A percentile compares a stretch with the other conserved stretches of the same genome.
These are phyloP conservation scores for Sesia apiformis DNA, from an alignment of 2,888 invertebrate genomes.

Conservation along the genomic window DNA sequence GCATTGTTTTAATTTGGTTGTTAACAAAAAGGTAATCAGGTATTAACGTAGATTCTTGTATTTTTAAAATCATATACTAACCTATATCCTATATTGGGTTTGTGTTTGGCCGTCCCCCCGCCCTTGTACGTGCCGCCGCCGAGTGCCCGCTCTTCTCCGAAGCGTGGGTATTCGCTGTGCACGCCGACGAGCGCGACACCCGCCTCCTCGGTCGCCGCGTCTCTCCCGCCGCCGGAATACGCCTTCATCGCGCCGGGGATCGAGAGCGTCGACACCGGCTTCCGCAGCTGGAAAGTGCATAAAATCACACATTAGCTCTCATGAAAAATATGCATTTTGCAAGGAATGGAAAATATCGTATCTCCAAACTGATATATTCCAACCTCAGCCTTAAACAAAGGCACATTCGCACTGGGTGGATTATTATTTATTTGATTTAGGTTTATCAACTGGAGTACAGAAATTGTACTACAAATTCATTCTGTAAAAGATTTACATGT, in stretches of 20 bases:
- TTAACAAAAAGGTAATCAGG: not conserved
- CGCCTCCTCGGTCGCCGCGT: conserved; percentile 83
- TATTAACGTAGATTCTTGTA: not conserved
- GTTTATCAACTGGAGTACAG: no score
- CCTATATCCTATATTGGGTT: conserved; percentile 95
- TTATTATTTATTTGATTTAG: no score
- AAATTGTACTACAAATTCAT: no score
- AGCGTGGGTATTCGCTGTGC: conserved; percentile 92
- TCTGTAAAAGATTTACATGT: no score
- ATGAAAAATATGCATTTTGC: not conserved
- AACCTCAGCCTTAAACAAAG: no score
- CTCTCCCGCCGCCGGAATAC: conserved; percentile 77
- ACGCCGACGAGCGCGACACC: conserved; percentile 92
- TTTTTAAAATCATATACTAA: conserved; percentile 15
- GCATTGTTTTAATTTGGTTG: not conserved
- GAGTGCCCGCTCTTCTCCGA: conserved; percentile 89
- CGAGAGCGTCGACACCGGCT: conserved; percentile 97
- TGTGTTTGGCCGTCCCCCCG: conserved; percentile 84
- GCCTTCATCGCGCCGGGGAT: conserved; percentile 95
- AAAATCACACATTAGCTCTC: not conserved
- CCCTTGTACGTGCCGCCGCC: conserved; percentile 85
- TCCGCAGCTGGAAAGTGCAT: conserved; percentile 86
- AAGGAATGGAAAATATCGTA: not conserved
- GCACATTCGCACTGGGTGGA: no score
- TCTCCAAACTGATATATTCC: no score